A percentile compares a stretch with the other conserved stretches of the same genome.
Conservation (phyloP, 2,888 invertebrate genomes). For the Agriopis leucophaearia region DNA sequence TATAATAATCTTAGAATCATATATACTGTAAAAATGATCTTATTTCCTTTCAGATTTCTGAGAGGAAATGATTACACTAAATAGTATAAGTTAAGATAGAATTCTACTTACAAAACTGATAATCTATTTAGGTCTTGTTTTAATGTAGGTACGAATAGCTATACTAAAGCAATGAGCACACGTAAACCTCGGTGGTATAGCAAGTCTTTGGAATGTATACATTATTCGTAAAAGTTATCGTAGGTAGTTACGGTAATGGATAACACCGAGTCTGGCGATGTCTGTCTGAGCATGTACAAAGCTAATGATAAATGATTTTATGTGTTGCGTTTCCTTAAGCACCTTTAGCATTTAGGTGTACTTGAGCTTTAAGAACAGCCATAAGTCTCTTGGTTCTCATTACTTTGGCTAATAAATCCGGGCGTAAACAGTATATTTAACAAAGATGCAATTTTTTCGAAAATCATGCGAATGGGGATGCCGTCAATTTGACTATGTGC, state of each 20-base stretch:
- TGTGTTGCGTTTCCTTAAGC: conserved; percentile 62
- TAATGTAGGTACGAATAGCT: not conserved
- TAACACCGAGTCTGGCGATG: conserved; percentile 45
- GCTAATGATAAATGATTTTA: conserved; percentile 64
- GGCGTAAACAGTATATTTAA: conserved; percentile 32
- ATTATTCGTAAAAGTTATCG: conserved; percentile 42
- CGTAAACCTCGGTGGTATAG: not conserved
- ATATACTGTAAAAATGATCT: too few relatives aligned
- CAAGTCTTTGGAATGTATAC: conserved; percentile 25
- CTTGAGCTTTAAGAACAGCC: conserved; percentile 52
- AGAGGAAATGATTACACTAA: too few relatives aligned
- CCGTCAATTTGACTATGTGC: not conserved
- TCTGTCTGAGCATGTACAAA: conserved; percentile 53
- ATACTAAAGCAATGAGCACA: not conserved
- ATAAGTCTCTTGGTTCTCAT: conserved; percentile 53
- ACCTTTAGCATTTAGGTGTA: conserved; percentile 58
- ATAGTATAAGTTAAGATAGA: not conserved
- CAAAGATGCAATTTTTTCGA: not conserved
- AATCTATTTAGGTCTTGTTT: not conserved
- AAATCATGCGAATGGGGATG: not conserved
- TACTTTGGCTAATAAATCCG: conserved; percentile 52
- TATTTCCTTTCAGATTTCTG: too few relatives aligned
- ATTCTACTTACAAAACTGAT: not conserved
- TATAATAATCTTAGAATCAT: too few relatives aligned
- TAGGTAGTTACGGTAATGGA: conserved; percentile 49